Conservation (phyloP, 2,113 vertebrate genomes). For the Microcebus lehilahytsara region DNA sequence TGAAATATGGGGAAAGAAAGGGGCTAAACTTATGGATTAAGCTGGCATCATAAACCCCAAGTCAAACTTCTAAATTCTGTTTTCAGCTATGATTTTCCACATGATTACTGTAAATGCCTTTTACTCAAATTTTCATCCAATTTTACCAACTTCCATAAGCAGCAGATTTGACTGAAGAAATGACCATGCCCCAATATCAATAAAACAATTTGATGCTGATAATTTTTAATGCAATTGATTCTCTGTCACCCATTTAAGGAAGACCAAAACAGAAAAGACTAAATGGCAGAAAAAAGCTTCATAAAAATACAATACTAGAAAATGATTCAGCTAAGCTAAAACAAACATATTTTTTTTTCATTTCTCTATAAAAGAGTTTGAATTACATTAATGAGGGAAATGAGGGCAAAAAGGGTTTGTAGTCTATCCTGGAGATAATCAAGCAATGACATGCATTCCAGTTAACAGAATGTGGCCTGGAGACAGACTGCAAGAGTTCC, state of each 20-base stretch:
- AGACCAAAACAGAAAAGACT: not conserved
- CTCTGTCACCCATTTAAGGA: not conserved
- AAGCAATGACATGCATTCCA: not conserved
- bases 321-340: not conserved
- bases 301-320: not conserved
- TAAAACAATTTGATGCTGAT: not conserved
- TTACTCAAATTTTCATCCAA: not conserved
- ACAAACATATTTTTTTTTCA: not conserved
- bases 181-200: not conserved
- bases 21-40: not conserved
- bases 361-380: not conserved
- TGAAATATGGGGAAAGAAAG: not conserved
- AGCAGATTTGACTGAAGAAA: not conserved
- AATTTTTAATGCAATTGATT: not conserved
- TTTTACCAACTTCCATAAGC: not conserved
- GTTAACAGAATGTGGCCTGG: not conserved
- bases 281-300: not conserved
- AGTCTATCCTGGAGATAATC: not conserved
- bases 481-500: not conserved
- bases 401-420: not conserved
- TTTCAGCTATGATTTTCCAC: not conserved
- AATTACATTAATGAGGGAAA: slow-evolving; percentile 3
- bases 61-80: not conserved
- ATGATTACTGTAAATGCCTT: not conserved
- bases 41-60: not conserved